Evolutionary conservation across 2,888 invertebrate species (phyloP), one percentile per base, ranked within the genome.

Genomic region (Cryptocephalus primarius): DNA sequence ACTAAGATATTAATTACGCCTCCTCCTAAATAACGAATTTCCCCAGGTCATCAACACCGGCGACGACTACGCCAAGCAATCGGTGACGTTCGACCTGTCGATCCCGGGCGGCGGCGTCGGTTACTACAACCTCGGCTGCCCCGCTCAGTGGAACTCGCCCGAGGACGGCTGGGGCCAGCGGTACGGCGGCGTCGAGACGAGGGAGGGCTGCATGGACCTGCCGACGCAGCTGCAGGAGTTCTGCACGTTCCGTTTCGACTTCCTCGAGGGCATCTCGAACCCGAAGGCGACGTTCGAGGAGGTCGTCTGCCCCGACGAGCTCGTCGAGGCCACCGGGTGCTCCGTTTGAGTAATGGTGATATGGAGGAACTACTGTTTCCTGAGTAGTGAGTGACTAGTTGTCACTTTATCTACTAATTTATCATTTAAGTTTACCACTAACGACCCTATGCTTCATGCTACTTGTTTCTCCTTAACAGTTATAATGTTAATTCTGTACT

Each of bases 81-180:
- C 54, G 43, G 22, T 4, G 3, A 22, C 22, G 22, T 57, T 58
- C 34, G 58, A 58, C 46, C 39, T 56, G 13, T 52, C 52, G 36
- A 55, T 56, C 22, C 58, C 57, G 12, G 58, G 58, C 38, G 56
- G 48, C n/a, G 56, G 56, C 11, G 56, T 56, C 13, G 56, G 56
- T 32, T 45, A 33, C 42, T 49, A 45, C 36, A 51, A 47, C 11
- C 44, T 43, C 22, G 55, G 56, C 4, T 56, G 56, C 32, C 31
- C 43, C 8, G 32, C 39, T 9, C 56, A 56, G 46, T 56, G 55
- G 55, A 47, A 49, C 34, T 48, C 56, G 8, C 48, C 54, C n/a
- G 47, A 42, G 33, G 43, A 47, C 40, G 56, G 56, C 10, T 56
- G 56, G 56, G 56, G 56, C 48, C 9, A 43, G 39, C n/a, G 12